These are phyloP conservation scores for Epizoanthus rinbou DNA, from an alignment of 92 coral and sea anemone genomes.

Conservation along the genomic window DNA sequence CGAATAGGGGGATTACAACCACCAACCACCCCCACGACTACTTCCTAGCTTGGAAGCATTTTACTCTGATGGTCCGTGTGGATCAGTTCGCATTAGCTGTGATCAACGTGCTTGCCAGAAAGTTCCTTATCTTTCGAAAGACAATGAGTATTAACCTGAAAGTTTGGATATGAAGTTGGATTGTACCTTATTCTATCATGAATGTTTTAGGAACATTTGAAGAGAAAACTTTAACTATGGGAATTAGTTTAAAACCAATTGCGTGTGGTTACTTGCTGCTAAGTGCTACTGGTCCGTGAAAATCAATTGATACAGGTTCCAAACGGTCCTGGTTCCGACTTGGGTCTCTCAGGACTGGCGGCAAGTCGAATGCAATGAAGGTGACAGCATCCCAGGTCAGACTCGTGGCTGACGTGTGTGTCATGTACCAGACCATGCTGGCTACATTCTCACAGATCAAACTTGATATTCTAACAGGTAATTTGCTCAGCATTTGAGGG, in stretches of 20 bases:
- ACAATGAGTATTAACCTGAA: no score
- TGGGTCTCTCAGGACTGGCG: conserved; percentile 56
- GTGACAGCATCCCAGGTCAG: conserved; percentile 78
- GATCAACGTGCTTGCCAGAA: no score
- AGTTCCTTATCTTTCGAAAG: no score
- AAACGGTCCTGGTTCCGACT: conserved; percentile 76
- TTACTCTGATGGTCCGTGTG: no score
- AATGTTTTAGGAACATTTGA: no score
- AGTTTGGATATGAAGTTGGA: no score
- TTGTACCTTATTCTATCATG: no score
- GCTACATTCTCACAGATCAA: conserved; percentile 84
- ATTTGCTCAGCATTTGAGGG: neutral
- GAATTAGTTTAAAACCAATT: neutral
- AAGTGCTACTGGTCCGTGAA: neutral
- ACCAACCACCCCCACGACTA: no score
- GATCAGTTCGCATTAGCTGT: no score
- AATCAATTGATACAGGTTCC: conserved; percentile 50
- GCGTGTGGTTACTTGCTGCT: neutral
- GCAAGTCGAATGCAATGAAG: conserved; percentile 59
- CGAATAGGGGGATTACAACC: no score
- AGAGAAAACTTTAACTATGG: no score
- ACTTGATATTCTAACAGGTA: conserved; percentile 96
- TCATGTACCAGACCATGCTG: conserved; percentile 88
- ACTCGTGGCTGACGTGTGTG: conserved; percentile 83
- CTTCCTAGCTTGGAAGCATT: no score